These are phyloP conservation scores for Hypsibius dujardini DNA, from an alignment of 1,140 invertebrate species.

Conservation along the genomic window DNA sequence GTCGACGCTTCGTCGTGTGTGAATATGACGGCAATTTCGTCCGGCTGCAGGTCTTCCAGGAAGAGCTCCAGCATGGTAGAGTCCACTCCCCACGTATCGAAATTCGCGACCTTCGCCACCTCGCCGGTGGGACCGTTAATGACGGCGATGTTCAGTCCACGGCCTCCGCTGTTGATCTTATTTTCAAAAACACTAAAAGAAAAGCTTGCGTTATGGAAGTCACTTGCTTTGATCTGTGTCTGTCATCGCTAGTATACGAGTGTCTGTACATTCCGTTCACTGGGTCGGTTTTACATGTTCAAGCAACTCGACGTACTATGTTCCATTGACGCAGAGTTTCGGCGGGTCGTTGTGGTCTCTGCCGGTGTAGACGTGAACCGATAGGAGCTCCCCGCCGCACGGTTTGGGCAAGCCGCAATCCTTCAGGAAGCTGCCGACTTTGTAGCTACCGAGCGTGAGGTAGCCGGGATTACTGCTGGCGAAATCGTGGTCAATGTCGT, in stretches of 20 bases:
- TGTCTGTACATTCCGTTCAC: neutral
- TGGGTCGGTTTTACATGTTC: too few species aligned
- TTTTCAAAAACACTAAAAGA: slow-evolving; percentile 31
- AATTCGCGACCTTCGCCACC: slow-evolving; percentile 28
- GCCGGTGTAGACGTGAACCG: slow-evolving; percentile 37
- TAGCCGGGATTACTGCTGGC: slow-evolving; percentile 10
- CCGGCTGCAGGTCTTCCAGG: slow-evolving; percentile 32
- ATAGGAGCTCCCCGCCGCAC: slow-evolving; percentile 32
- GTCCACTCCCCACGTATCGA: slow-evolving; percentile 37
- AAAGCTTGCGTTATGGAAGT: too few species aligned
- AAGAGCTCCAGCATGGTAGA: slow-evolving; percentile 32
- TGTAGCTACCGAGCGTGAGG: neutral
- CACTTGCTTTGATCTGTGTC: too few species aligned
- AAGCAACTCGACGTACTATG: slow-evolving; percentile 33
- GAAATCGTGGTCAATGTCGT: slow-evolving; percentile 12
- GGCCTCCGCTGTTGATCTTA: slow-evolving; percentile 34
- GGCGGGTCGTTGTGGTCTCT: slow-evolving; percentile 34
- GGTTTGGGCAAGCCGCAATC: slow-evolving; percentile 35
- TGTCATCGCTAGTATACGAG: too few species aligned
- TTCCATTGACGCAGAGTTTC: slow-evolving; percentile 37
- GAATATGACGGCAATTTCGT: slow-evolving; percentile 34
- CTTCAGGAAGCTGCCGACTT: slow-evolving; percentile 28
- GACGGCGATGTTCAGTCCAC: slow-evolving; percentile 36
- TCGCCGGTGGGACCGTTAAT: slow-evolving; percentile 29
- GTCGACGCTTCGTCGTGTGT: slow-evolving; percentile 36